Evolutionary conservation across 2,113 vertebrate species (phyloP).

Genomic region (Podarcis cretensis): DNA sequence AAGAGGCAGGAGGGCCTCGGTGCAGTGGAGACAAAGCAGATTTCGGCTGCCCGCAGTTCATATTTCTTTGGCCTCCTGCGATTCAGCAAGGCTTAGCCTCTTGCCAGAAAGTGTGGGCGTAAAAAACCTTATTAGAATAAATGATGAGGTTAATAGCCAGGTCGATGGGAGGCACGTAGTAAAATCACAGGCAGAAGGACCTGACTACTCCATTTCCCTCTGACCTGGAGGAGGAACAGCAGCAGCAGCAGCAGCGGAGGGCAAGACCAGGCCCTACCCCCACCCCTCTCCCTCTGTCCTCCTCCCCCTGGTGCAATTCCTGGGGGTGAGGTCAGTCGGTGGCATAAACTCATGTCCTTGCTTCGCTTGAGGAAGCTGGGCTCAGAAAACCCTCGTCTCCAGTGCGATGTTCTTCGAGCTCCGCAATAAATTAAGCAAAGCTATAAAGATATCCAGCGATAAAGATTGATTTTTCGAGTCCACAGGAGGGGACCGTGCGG

Average conservation of each 20-base stretch:
- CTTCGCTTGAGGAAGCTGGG: background rate
- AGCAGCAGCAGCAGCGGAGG: background rate
- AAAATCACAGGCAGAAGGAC: background rate
- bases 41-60: background rate
- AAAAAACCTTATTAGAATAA: background rate
- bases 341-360: background rate
- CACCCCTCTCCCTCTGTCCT: fast-evolving
- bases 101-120: background rate
- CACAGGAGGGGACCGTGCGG: background rate
- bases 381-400: background rate
- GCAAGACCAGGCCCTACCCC: background rate
- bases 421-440: background rate
- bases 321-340: background rate
- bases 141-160: background rate
- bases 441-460: background rate
- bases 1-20: background rate
- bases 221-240: background rate
- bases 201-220: background rate
- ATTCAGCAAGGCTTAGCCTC: background rate
- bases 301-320: background rate
- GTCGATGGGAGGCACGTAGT: background rate
- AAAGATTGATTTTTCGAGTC: slow-evolving; percentile 1
- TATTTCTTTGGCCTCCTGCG: background rate
- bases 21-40: background rate
- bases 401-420: background rate